Percentiles rank a stretch among this genome's conserved stretches.
Conservation (phyloP, 2,113 vertebrate species). For the Tautogolabrus adspersus region DNA sequence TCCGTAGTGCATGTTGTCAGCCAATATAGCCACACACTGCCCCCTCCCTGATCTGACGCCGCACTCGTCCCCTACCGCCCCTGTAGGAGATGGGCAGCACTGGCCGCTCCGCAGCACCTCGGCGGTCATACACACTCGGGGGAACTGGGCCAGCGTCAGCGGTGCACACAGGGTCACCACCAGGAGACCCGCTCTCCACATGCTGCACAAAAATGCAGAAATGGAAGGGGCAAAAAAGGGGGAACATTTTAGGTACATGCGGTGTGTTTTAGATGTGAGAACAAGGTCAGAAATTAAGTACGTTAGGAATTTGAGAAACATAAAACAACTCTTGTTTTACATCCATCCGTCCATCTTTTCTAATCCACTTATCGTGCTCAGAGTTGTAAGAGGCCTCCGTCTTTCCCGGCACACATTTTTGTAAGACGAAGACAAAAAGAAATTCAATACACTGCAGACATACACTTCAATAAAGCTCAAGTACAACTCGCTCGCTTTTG, state of each 20-base stretch:
- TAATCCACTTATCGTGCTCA: slow-evolving; percentile 37
- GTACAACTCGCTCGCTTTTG: slow-evolving; percentile 35
- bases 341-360: slow-evolving; percentile 17
- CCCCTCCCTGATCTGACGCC: slow-evolving; percentile 89
- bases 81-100: slow-evolving; percentile 90
- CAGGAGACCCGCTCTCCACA: slow-evolving; percentile 55
- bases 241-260: not conserved
- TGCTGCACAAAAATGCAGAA: slow-evolving; percentile 32
- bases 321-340: slow-evolving; percentile 9
- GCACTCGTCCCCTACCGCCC: slow-evolving; percentile 85
- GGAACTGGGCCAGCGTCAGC: slow-evolving; percentile 86
- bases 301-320: slow-evolving; percentile 1
- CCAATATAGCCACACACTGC: slow-evolving; percentile 84
- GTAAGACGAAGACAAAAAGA: slow-evolving; percentile 13
- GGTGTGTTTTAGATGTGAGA: not conserved
- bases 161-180: slow-evolving; percentile 59
- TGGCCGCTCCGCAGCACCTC: slow-evolving; percentile 85
- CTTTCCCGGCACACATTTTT: not conserved
- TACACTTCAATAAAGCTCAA: slow-evolving; percentile 23
- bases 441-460: slow-evolving; percentile 7
- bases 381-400: not conserved
- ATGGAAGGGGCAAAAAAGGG: slow-evolving; percentile 1
- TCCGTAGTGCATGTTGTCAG: slow-evolving; percentile 88
- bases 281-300: slow-evolving; percentile 4
- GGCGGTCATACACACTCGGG: slow-evolving; percentile 85